Percentiles rank a stretch among this genome's conserved stretches.
Conservation (phyloP, 2,888 invertebrate genomes). For the Pristionchus fissidentatus region DNA sequence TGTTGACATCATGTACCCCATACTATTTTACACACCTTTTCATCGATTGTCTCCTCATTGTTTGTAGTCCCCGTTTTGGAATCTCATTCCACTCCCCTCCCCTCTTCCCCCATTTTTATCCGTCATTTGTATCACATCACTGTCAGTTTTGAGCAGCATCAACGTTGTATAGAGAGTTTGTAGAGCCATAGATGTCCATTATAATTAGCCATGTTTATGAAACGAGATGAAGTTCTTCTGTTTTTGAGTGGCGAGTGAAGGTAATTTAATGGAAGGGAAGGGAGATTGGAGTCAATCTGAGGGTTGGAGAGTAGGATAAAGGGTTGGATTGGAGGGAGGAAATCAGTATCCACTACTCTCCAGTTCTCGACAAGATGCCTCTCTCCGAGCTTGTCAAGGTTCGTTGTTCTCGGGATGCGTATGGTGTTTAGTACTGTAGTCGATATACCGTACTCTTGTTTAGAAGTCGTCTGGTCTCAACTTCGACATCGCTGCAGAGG, state of each 20-base stretch:
- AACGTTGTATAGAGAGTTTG: conserved; percentile 30
- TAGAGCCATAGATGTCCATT: conserved; percentile 51
- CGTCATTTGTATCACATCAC: conserved; percentile 40
- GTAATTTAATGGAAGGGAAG: not conserved
- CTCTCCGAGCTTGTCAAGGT: conserved; percentile 26
- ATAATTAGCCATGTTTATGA: conserved; percentile 15
- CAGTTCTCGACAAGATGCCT: conserved; percentile 26
- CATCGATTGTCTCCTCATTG: conserved; percentile 16
- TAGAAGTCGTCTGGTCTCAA: conserved; percentile 62
- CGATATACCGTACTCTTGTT: conserved; percentile 7
- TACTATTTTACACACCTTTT: conserved; percentile 42
- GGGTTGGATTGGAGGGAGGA: conserved; percentile 3
- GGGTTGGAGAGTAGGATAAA: conserved; percentile 24
- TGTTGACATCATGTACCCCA: conserved; percentile 45
- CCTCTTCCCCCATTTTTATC: not conserved
- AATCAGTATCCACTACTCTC: conserved; percentile 46
- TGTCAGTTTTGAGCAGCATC: conserved; percentile 39
- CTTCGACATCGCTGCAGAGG: conserved; percentile 68
- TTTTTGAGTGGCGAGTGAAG: not conserved
- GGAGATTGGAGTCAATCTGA: not conserved
- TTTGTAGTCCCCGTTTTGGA: not conserved
- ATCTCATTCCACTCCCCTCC: not conserved
- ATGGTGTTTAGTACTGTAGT: not conserved
- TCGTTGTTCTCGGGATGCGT: not conserved
- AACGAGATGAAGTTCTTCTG: not conserved